Evolutionary conservation across 2,113 vertebrate genomes (phyloP).

Genomic region (Rhinoptilus africanus): DNA sequence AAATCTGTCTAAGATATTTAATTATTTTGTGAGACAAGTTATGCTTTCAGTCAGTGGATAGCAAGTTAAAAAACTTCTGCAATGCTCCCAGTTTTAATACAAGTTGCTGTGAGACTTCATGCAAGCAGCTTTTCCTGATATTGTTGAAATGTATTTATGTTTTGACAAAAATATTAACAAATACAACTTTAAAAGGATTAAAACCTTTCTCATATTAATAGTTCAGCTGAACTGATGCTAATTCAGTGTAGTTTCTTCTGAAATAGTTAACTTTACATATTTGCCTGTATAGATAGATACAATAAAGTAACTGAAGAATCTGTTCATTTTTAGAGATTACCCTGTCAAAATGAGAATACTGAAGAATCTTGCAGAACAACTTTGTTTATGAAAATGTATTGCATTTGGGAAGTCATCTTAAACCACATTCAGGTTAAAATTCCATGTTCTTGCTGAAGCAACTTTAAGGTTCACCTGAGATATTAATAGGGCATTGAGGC

Average conservation of each 20-base stretch:
- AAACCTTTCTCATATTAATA: not conserved
- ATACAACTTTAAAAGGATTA: not conserved
- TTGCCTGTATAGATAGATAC: not conserved
- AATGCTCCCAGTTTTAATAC: not conserved
- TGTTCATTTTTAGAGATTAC: not conserved
- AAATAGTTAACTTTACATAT: not conserved
- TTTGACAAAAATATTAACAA: not conserved
- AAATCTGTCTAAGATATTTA: not conserved
- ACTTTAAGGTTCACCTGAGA: not conserved
- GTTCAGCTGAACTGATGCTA: not conserved
- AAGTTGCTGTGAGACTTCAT: not conserved
- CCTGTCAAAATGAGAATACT: not conserved
- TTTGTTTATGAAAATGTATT: not conserved
- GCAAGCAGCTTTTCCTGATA: not conserved
- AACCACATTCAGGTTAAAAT: not conserved
- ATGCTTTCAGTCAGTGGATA: not conserved
- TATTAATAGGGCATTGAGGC: not conserved
- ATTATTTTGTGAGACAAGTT: not conserved
- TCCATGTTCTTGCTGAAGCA: not conserved
- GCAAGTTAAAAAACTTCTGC: not conserved
- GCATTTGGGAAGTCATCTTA: not conserved
- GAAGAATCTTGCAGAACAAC: not conserved
- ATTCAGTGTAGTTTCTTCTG: not conserved
- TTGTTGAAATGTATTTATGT: not conserved
- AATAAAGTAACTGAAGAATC: not conserved